A percentile compares a stretch with the other conserved stretches of the same genome.
These are phyloP conservation scores for Zygothrica quintamaculata DNA, from an alignment of 2,888 invertebrate species.

Conservation along the genomic window DNA sequence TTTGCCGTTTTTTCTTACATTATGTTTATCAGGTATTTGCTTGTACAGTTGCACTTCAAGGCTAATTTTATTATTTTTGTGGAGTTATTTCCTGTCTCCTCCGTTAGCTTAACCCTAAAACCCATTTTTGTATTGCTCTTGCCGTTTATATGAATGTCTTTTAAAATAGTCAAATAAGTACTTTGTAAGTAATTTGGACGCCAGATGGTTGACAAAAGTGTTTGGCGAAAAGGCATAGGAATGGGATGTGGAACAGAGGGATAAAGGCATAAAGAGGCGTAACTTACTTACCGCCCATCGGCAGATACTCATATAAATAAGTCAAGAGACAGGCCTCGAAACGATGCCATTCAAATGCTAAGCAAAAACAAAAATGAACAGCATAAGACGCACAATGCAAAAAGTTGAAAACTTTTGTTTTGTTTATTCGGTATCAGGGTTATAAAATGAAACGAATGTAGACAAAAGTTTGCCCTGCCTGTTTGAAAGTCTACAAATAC, in stretches of 20 bases:
- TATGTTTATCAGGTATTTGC: constrained; percentile 72
- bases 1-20: constrained; percentile 3
- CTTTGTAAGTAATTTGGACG: constrained; percentile 74
- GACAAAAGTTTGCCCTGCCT: constrained; percentile 60
- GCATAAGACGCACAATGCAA: constrained; percentile 51
- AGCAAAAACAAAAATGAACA: constrained; percentile 52
- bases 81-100: constrained; percentile 7
- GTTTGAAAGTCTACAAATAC: constrained; percentile 62
- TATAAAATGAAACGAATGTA: constrained; percentile 76
- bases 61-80: constrained; percentile 71
- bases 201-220: constrained; percentile 36
- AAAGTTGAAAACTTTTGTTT: constrained; percentile 73
- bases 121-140: constrained; percentile 33
- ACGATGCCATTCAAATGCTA: constrained; percentile 70
- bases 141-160: constrained; percentile 69
- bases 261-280: constrained; percentile 1
- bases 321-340: constrained; percentile 64
- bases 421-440: constrained; percentile 64
- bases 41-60: constrained; percentile 68
- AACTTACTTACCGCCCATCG: constrained; percentile 41
- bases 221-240: constrained; percentile 10
- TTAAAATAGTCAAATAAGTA: constrained; percentile 77
- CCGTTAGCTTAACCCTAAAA: constrained; percentile 32
- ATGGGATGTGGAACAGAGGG: no score
- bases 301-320: constrained; percentile 63